Percentiles rank a stretch among this genome's conserved stretches.
Evolutionary conservation across 2,888 invertebrate genomes (phyloP).

Genomic region (Xestobium rufovillosum): DNA sequence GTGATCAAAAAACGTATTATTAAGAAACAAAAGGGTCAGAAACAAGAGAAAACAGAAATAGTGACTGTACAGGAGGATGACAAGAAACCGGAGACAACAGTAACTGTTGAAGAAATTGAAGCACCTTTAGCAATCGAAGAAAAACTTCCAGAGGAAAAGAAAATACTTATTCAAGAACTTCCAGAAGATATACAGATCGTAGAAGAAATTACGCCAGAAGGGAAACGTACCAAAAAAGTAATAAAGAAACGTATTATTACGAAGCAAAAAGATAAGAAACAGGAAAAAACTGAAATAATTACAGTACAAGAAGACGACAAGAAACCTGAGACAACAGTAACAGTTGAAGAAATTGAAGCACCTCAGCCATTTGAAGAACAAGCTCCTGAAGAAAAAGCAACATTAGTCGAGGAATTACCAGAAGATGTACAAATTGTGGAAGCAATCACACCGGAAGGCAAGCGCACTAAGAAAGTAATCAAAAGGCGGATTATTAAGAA

Average conservation of each 20-base stretch:
- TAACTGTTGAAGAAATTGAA: constrained; percentile 31
- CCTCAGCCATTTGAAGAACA: constrained; percentile 28
- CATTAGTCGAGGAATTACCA: constrained; percentile 28
- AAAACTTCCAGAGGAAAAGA: constrained; percentile 12
- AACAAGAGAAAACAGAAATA: constrained; percentile 41
- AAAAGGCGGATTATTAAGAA: constrained; percentile 32
- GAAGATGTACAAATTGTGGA: constrained; percentile 35
- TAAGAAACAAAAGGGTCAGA: constrained; percentile 40
- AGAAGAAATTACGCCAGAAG: constrained; percentile 19
- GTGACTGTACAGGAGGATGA: constrained; percentile 43
- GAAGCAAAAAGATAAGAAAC: constrained; percentile 26
- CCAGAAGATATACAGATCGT: constrained; percentile 37
- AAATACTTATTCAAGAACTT: constrained; percentile 9
- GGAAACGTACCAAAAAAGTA: constrained; percentile 22
- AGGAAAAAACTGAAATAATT: constrained; percentile 36
- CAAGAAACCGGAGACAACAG: constrained; percentile 39
- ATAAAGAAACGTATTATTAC: constrained; percentile 20
- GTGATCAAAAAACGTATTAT: constrained; percentile 40
- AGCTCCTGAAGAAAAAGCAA: constrained; percentile 37
- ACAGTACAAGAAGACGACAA: constrained; percentile 37
- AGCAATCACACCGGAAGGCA: constrained; percentile 32
- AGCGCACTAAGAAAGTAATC: constrained; percentile 25
- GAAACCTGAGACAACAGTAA: constrained; percentile 33
- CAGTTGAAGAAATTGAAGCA: constrained; percentile 32
- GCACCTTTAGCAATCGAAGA: constrained; percentile 23